Conservation (phyloP, 2,888 invertebrate genomes). For the Dasypogon diadema region DNA sequence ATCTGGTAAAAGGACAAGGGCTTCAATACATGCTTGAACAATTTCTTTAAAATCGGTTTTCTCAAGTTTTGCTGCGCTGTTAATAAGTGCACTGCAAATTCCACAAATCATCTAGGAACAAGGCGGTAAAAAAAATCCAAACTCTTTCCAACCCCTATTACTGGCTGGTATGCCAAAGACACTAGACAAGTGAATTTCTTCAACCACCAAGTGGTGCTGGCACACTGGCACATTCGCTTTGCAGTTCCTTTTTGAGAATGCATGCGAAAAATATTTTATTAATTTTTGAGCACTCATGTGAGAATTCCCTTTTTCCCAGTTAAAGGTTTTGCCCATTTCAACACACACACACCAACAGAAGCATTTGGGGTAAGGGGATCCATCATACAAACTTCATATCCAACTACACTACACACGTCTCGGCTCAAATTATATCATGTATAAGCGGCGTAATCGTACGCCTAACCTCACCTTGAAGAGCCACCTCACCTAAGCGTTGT, state of each 20-base stretch:
- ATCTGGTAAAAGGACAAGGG: too few relatives aligned
- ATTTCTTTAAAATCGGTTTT: background rate
- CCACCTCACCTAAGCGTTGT: constrained; percentile 42
- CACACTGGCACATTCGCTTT: constrained; percentile 40
- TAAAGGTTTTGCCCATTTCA: constrained; percentile 43
- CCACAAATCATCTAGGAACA: background rate
- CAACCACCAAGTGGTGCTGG: constrained; percentile 29
- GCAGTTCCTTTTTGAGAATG: background rate
- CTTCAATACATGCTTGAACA: too few relatives aligned
- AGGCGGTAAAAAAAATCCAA: background rate
- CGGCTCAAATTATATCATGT: background rate
- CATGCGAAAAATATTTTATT: constrained; percentile 54
- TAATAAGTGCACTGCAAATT: background rate
- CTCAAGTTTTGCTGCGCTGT: background rate
- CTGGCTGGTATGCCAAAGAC: constrained; percentile 7
- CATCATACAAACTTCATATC: constrained; percentile 14
- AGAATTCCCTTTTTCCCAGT: constrained; percentile 53
- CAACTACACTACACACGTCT: constrained; percentile 26
- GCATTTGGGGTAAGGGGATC: constrained; percentile 5
- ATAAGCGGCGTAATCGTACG: background rate
- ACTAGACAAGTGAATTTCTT: constrained; percentile 40
- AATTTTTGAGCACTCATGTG: constrained; percentile 56
- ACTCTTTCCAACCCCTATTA: background rate
- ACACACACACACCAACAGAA: constrained; percentile 19
- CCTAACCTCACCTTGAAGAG: constrained; percentile 39